A percentile compares a stretch with the other conserved stretches of the same genome.
phyloP scores from a whole-genome alignment of 2,888 invertebrate species.

The Stenoptilia bipunctidactyla region DNA sequence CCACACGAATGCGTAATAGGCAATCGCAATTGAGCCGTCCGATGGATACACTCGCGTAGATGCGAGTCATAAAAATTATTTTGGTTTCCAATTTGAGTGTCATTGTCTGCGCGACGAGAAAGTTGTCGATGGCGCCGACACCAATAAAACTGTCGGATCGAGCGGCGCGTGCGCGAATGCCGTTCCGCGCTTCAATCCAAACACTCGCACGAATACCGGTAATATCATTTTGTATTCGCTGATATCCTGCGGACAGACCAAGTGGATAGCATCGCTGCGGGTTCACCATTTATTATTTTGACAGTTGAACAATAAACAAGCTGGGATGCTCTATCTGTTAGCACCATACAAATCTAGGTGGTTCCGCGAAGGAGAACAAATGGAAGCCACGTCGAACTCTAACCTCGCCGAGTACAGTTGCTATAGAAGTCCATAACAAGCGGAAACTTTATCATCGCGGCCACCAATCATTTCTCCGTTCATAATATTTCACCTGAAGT shows the following conservation, averaged over 20 bases:
- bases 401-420: slow-evolving; percentile 23
- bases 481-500: slow-evolving; percentile 26
- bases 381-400: slow-evolving; percentile 42
- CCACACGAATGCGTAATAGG: slow-evolving; percentile 30
- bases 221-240: slow-evolving; percentile 33
- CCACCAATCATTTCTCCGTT: slow-evolving; percentile 28
- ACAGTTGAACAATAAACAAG: slow-evolving; percentile 54
- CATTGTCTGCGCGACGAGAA: slow-evolving; percentile 64
- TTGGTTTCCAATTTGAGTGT: slow-evolving; percentile 61
- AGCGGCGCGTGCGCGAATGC: slow-evolving; percentile 37
- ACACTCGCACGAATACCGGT: slow-evolving; percentile 23
- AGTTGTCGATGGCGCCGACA: slow-evolving; percentile 65
- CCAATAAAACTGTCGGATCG: slow-evolving; percentile 55
- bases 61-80: slow-evolving; percentile 55
- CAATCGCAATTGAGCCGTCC: slow-evolving; percentile 38
- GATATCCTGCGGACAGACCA: slow-evolving; percentile 29
- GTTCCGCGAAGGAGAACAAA: slow-evolving; percentile 33
- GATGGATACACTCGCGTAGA: slow-evolving; percentile 34
- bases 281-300: slow-evolving; percentile 50
- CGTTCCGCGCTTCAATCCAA: slow-evolving; percentile 21
- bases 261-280: slow-evolving; percentile 40
- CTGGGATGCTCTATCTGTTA: slow-evolving; percentile 35
- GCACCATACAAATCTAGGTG: slow-evolving; percentile 25
- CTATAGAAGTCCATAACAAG: slow-evolving; percentile 27
- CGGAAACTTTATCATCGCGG: slow-evolving; percentile 26